These are phyloP conservation scores for Harmothoe impar DNA, from an alignment of 2,888 invertebrate genomes.

Conservation along the genomic window DNA sequence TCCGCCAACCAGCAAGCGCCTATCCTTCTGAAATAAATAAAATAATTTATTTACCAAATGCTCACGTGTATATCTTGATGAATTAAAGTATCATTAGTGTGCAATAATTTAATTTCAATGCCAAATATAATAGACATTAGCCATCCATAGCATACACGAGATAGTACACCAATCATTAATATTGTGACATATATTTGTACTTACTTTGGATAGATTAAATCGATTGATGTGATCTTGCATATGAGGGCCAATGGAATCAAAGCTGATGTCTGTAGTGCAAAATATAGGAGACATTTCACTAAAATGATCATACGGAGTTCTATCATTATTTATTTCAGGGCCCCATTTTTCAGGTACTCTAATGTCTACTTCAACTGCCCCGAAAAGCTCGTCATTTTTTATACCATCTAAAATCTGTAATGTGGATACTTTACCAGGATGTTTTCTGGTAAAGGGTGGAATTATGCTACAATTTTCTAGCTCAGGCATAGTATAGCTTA, in stretches of 20 bases:
- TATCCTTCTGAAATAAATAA: not conserved
- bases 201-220: not conserved
- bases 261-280: not conserved
- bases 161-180: no score
- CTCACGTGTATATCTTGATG: no score
- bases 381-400: not conserved
- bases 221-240: not conserved
- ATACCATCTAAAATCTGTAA: not conserved
- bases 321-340: not conserved
- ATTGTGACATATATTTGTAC: not conserved
- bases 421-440: not conserved
- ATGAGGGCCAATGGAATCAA: no score
- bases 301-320: not conserved
- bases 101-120: no score
- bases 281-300: not conserved
- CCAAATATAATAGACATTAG: no score
- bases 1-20: constrained; percentile 29
- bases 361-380: no score
- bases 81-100: no score
- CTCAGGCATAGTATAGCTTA: not conserved
- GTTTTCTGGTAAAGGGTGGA: not conserved
- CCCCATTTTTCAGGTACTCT: not conserved
- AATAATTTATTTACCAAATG: no score
- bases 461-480: not conserved
- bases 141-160: no score